Percentiles rank a stretch among this genome's conserved stretches.
Conservation (phyloP, 2,797 vertebrate genomes). For the Oreonectes daqikongensis region DNA sequence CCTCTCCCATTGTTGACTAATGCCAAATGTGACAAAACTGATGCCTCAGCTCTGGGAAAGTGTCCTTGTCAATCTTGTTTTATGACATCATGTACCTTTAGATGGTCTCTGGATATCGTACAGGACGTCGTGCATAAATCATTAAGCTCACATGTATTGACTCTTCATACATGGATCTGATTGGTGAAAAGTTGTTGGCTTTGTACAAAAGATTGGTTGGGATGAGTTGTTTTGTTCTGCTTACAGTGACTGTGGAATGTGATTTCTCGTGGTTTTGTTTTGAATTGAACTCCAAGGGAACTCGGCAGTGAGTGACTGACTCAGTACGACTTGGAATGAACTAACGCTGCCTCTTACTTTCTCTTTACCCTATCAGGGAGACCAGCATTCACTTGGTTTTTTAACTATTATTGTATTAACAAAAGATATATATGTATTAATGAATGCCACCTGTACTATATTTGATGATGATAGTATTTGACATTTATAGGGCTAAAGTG, state of each 20-base stretch:
- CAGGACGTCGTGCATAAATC: not conserved
- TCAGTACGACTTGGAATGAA: conserved; percentile 51
- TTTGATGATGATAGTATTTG: conserved; percentile 62
- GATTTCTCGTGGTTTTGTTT: conserved; percentile 39
- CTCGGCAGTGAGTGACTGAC: conserved; percentile 52
- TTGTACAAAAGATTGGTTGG: conserved; percentile 14
- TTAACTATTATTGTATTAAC: conserved; percentile 56
- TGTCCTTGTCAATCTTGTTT: conserved; percentile 27
- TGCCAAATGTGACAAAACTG: conserved; percentile 34
- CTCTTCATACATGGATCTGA: not conserved
- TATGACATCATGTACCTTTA: conserved; percentile 1
- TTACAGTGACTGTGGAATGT: conserved; percentile 53
- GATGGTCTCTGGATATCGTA: not conserved
- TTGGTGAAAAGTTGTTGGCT: conserved; percentile 9
- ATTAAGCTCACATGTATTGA: not conserved
- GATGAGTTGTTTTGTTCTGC: conserved; percentile 12
- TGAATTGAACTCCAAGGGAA: conserved; percentile 49
- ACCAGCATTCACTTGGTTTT: conserved; percentile 53
- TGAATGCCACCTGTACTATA: conserved; percentile 59
- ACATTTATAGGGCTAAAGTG: conserved; percentile 56
- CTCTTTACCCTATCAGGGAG: conserved; percentile 46
- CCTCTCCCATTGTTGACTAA: conserved; percentile 16
- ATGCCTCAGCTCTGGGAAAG: conserved; percentile 42
- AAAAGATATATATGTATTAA: conserved; percentile 54
- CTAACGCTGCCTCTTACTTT: conserved; percentile 52